phyloP scores from a whole-genome alignment of 2,888 invertebrate species.

The Rhamphomyia laevipes region DNA sequence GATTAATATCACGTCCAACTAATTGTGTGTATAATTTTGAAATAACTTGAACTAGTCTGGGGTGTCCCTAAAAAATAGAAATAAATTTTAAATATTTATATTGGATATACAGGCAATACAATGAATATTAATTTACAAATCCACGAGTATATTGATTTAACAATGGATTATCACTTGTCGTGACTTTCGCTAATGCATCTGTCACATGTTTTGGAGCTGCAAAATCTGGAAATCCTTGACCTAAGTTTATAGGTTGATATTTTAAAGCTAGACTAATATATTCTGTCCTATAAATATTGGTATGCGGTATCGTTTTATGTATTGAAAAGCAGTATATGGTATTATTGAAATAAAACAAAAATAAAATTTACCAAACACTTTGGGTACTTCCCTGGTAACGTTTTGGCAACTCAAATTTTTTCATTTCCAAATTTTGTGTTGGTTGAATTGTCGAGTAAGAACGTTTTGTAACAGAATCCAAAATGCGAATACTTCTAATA shows the following conservation, averaged over 20 bases:
- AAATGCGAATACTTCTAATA: too few species aligned
- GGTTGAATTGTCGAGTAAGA: too few species aligned
- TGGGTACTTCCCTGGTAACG: slow-evolving; percentile 34
- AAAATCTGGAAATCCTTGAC: slow-evolving; percentile 94
- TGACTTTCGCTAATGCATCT: slow-evolving; percentile 57
- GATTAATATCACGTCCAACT: slow-evolving; percentile 63
- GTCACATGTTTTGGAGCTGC: slow-evolving; percentile 73
- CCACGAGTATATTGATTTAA: slow-evolving; percentile 90
- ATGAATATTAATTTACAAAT: slow-evolving; percentile 54
- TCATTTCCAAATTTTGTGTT: slow-evolving; percentile 19
- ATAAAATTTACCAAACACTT: slow-evolving; percentile 31
- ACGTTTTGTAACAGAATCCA: too few species aligned
- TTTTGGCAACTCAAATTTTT: slow-evolving; percentile 33
- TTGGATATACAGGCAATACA: neutral
- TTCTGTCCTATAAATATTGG: slow-evolving; percentile 64
- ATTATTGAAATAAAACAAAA: neutral
- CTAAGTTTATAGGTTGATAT: slow-evolving; percentile 82
- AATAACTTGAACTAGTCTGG: slow-evolving; percentile 72
- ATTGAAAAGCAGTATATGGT: neutral
- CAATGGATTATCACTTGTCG: slow-evolving; percentile 55
- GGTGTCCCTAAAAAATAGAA: slow-evolving; percentile 61
- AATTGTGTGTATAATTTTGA: slow-evolving; percentile 75
- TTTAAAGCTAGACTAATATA: slow-evolving; percentile 73
- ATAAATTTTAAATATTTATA: neutral
- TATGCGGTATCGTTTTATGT: neutral